phyloP scores from a whole-genome alignment of 2,113 vertebrate genomes.

The Oenanthe oenanthe region DNA sequence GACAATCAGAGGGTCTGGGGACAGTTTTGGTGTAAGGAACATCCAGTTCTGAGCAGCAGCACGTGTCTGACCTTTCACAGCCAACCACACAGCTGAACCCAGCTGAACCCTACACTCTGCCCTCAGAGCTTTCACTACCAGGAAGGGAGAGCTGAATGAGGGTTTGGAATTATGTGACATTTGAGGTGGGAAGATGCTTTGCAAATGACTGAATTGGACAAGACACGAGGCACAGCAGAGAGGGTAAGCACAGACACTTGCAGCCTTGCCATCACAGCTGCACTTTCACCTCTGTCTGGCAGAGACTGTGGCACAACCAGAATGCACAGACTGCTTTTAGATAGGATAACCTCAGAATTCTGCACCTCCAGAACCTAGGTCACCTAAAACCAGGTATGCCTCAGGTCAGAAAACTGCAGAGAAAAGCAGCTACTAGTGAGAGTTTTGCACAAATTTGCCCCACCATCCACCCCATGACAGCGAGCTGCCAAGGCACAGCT shows the following conservation, averaged over 20 bases:
- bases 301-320: background rate
- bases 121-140: background rate
- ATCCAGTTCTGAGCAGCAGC: background rate
- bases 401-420: background rate
- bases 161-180: background rate
- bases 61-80: background rate
- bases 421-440: background rate
- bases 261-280: background rate
- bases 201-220: background rate
- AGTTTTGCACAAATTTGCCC: background rate
- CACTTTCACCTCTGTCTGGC: background rate
- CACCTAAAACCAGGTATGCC: background rate
- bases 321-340: background rate
- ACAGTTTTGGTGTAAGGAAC: background rate
- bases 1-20: accelerated
- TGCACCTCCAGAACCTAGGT: background rate
- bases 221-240: background rate
- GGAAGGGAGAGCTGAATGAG: background rate
- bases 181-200: background rate
- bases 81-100: background rate
- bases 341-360: background rate
- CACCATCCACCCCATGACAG: background rate
- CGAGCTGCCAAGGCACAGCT: background rate
- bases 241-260: background rate
- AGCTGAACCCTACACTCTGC: background rate